Evolutionary conservation across 2,797 vertebrate genomes (phyloP).

Genomic region (Gila robusta): DNA sequence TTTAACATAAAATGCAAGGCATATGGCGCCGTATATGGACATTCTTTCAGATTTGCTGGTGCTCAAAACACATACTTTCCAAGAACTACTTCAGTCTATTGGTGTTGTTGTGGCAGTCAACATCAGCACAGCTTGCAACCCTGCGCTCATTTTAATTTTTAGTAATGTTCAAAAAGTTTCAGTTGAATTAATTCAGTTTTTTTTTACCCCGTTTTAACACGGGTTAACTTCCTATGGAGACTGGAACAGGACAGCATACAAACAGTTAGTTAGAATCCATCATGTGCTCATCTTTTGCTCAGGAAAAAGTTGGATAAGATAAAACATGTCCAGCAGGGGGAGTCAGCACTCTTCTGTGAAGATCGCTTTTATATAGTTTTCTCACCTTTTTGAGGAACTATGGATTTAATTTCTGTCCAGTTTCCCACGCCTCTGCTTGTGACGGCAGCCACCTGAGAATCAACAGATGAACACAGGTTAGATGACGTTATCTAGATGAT

Average conservation of each 20-base stretch:
- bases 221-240: neutral
- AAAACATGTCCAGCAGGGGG: conserved; percentile 60
- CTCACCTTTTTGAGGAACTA: conserved; percentile 87
- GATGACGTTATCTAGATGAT: neutral
- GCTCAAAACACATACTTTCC: neutral
- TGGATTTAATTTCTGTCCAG: conserved; percentile 91
- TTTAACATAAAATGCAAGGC: too few species aligned
- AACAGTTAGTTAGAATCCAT: neutral
- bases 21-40: neutral
- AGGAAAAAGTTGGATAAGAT: neutral
- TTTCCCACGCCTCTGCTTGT: conserved; percentile 93
- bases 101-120: neutral
- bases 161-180: neutral
- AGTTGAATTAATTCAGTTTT: neutral
- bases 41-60: neutral
- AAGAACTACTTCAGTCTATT: neutral
- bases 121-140: neutral
- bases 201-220: neutral
- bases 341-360: neutral
- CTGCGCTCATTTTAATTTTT: neutral
- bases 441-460: conserved; percentile 90
- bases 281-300: neutral
- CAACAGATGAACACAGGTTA: neutral
- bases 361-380: conserved; percentile 39
- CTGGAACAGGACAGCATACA: neutral